Evolutionary conservation across 2,888 invertebrate species (phyloP), one percentile per base, ranked within the genome.

Genomic region (Calameuta idolon): DNA sequence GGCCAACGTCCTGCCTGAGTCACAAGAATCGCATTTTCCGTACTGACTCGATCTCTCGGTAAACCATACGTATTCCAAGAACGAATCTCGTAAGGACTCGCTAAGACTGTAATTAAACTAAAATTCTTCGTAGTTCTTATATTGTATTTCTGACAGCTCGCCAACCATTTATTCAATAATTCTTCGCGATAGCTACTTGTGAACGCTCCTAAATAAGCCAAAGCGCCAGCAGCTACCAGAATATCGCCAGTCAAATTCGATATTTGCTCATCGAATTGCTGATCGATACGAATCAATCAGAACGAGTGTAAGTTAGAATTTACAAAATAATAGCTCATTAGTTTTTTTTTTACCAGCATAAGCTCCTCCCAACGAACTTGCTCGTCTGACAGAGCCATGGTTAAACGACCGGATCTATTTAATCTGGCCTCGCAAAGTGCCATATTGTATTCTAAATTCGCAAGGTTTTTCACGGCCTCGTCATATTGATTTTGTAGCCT

Each of bases 161-260:
- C 82, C 12, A 96, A 93, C 98, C 98, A 98, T 77, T 92, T 89
- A 0, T 89, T 79, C 15, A 95, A 93, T 37, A 98, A 93, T 80
- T 95, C 94, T 76, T 94, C 94, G 4, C 97, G 93, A 89, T 95
- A 97, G 77, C 91, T 92, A 74, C 94, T 93, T 0, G 98, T 97
- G 89, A 98, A 98, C 2, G 98, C 97, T 0, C 98, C 98, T 74
- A 98, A 93, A 92, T 98, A 98, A 1, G 98, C 97, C 69, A 98
- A 95, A 83, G 96, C 96, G 3, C 96, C 97, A 0, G 98, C 95
- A 0, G 97, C 96, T 31, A 98, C 94, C 68, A 98, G 93, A 11
- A 97, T 96, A 91, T 98, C 98, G 0, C 98, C 98, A 0, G 96
- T 94, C 4, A 97, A 93, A 90, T 96, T 96, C 82, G 93, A 92